Evolutionary conservation across 2,113 vertebrate species (phyloP), one percentile per base, ranked within the genome.

Genomic region (Eurystomus gularis): DNA sequence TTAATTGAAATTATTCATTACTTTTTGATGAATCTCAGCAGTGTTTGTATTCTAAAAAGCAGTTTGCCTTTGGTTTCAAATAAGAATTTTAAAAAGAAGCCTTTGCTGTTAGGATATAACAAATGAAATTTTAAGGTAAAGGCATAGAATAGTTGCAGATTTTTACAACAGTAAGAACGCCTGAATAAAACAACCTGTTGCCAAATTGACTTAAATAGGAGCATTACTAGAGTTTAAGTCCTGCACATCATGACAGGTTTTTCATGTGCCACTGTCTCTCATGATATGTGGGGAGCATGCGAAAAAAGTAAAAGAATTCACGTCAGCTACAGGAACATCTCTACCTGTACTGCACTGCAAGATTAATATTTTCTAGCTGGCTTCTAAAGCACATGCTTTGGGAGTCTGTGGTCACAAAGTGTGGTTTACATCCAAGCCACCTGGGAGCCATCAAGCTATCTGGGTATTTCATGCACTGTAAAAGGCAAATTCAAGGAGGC

Each of bases 1-100:
- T 84, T 72, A 39, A 72, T 82, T 94, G 92, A 94, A 95, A 93
- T 95, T 94, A 96, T 91, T 91, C 83, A 87, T 89, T 79, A 31
- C 54, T 81, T 88, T 80, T 26, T 82, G 80, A 94, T 89, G 69
- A 91, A 81, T 82, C 88, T 91, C 86, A 55, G 52, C 40, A 84
- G 64, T 17, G 75, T 76, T 76, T 91, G 39, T 78, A 58, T 94
- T 93, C 93, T 86, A 46, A 85, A 88, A 80, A 69, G 73, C 35
- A 64, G 51, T 33, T 83, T 93, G 73, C 72, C 29, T 90, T 72
- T 29, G 6, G 49, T 80, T 88, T 84, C 81, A 84, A 85, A 44
- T n/a, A 29, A 72, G 37, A 70, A 35, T 82, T 92, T 78, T 31
- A 24, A 88, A 90, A 93, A 72, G 17, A 88, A 94, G 28, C 37